These are phyloP conservation scores for Lacerta viridis DNA, from an alignment of 2,797 vertebrate species.

Conservation along the genomic window DNA sequence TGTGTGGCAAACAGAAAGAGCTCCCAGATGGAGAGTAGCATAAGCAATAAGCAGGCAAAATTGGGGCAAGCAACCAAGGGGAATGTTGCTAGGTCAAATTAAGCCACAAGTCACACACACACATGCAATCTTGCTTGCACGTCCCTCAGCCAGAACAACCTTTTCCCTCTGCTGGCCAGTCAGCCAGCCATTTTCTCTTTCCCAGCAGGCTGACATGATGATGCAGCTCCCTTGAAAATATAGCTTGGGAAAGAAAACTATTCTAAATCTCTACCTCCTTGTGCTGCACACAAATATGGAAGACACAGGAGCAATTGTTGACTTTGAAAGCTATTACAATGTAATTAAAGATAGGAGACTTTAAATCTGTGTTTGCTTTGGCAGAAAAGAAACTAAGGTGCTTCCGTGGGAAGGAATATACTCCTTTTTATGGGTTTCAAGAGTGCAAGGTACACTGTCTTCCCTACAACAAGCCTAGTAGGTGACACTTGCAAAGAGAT, in stretches of 20 bases:
- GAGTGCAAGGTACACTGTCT: slow-evolving; percentile 10
- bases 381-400: neutral
- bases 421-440: neutral
- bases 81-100: too few species aligned
- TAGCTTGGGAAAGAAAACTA: neutral
- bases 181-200: too few species aligned
- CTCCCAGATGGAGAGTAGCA: too few species aligned
- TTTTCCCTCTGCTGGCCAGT: too few species aligned
- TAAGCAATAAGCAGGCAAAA: too few species aligned
- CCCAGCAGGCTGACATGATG: too few species aligned
- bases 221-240: neutral
- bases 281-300: neutral
- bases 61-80: too few species aligned
- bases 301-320: neutral
- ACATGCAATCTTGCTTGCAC: too few species aligned
- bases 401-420: neutral
- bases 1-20: too few species aligned
- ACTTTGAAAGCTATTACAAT: neutral
- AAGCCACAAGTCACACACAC: too few species aligned
- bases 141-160: too few species aligned
- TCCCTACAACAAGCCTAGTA: neutral
- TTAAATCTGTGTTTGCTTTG: slow-evolving; percentile 27
- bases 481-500: slow-evolving; percentile 11
- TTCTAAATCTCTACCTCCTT: neutral
- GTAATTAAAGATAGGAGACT: neutral